Conservation (phyloP, 2,888 invertebrate genomes). For the Proisotoma minuta region DNA sequence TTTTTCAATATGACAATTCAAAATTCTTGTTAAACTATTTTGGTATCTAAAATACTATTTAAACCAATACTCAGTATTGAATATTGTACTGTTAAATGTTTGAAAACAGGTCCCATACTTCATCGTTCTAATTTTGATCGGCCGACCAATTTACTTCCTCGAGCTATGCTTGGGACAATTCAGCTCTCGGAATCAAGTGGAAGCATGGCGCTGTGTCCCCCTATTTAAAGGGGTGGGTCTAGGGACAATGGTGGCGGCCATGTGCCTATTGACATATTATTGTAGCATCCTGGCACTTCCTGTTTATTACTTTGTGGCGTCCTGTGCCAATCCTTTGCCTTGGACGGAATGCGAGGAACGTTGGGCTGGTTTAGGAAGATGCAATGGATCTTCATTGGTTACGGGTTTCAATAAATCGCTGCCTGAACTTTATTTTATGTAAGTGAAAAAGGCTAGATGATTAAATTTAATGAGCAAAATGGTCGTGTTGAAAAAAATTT, state of each 20-base stretch:
- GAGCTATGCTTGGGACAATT: not conserved
- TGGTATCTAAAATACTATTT: too few species aligned
- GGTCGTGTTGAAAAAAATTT: too few species aligned
- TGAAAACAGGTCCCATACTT: not conserved
- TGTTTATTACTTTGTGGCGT: not conserved
- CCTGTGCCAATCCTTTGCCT: not conserved
- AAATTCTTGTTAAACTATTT: too few species aligned
- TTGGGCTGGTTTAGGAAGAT: not conserved
- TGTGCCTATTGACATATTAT: not conserved
- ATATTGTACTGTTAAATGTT: not conserved
- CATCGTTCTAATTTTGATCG: not conserved
- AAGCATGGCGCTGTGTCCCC: not conserved
- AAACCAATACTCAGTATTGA: too few species aligned
- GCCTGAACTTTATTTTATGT: not conserved
- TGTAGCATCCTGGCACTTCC: not conserved
- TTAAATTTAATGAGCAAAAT: too few species aligned
- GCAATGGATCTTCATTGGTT: not conserved
- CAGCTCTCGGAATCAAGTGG: not conserved
- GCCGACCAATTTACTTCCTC: not conserved
- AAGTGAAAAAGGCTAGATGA: too few species aligned
- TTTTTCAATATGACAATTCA: too few species aligned
- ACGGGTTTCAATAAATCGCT: not conserved
- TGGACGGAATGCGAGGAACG: not conserved
- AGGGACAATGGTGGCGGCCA: not conserved
- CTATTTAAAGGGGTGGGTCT: not conserved